phyloP scores from a whole-genome alignment of 2,797 vertebrate genomes.

The Sandelia bainsii region DNA sequence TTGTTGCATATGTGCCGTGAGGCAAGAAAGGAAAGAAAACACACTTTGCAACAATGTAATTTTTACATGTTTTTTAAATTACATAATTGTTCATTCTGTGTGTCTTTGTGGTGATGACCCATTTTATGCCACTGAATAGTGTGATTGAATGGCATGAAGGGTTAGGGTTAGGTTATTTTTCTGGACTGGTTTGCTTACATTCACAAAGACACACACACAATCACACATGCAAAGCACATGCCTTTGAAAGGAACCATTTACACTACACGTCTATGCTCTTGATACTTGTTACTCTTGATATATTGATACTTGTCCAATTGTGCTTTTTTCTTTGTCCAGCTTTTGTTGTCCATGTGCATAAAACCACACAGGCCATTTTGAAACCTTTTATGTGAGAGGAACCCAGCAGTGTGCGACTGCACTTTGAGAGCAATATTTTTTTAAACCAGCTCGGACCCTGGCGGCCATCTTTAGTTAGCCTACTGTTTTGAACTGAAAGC shows the following conservation, averaged over 20 bases:
- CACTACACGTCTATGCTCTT: slow-evolving; percentile 3
- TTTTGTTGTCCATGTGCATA: slow-evolving; percentile 15
- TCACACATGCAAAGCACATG: not conserved
- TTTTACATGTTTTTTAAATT: not conserved
- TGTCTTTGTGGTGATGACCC: not conserved
- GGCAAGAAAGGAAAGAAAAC: not conserved
- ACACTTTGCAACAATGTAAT: not conserved
- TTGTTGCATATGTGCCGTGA: not conserved
- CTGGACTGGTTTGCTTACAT: not conserved
- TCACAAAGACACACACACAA: slow-evolving; percentile 15
- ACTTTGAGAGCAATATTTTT: slow-evolving; percentile 16
- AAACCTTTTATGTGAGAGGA: slow-evolving; percentile 29
- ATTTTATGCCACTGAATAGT: not conserved
- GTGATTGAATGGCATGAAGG: not conserved
- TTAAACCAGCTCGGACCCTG: not conserved
- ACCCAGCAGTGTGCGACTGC: slow-evolving; percentile 15
- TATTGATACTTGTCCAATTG: not conserved
- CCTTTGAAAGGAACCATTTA: slow-evolving; percentile 3
- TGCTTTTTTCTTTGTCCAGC: not conserved
- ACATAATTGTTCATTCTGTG: not conserved
- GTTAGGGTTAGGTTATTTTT: not conserved
- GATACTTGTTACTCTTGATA: too few species aligned
- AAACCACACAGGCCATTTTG: slow-evolving; percentile 29
- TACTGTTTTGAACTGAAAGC: slow-evolving; percentile 16
- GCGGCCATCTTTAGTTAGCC: slow-evolving; percentile 24